Conservation (phyloP, 2,113 vertebrate species). For the Serilophus lunatus region DNA sequence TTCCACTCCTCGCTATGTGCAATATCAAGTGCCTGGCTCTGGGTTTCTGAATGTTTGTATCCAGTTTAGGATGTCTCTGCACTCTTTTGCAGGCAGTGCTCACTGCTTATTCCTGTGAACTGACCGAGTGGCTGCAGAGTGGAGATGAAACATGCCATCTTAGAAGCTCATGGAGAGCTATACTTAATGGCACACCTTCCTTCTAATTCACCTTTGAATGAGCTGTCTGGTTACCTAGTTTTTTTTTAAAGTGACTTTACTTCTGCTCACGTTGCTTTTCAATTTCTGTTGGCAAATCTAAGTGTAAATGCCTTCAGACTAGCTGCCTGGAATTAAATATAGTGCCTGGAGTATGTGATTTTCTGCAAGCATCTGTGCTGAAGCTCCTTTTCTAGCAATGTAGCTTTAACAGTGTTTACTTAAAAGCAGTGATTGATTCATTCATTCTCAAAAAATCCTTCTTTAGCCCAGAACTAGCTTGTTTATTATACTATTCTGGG, state of each 20-base stretch:
- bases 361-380: neutral
- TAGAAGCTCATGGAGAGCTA: rapidly evolving
- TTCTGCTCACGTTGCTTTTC: neutral
- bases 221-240: neutral
- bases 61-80: neutral
- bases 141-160: neutral
- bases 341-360: neutral
- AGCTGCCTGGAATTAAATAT: neutral
- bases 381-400: neutral
- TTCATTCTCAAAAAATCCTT: neutral
- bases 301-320: neutral
- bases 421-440: neutral
- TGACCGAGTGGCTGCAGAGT: neutral
- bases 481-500: neutral
- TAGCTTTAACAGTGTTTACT: neutral
- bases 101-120: neutral
- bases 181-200: neutral
- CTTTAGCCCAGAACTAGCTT: neutral
- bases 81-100: neutral
- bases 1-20: neutral
- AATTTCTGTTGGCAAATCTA: neutral
- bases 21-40: neutral
- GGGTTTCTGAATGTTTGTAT: neutral
- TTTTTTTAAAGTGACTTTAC: neutral
- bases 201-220: neutral